phyloP scores from a whole-genome alignment of 2,888 invertebrate species.

The Cistogaster globosa region DNA sequence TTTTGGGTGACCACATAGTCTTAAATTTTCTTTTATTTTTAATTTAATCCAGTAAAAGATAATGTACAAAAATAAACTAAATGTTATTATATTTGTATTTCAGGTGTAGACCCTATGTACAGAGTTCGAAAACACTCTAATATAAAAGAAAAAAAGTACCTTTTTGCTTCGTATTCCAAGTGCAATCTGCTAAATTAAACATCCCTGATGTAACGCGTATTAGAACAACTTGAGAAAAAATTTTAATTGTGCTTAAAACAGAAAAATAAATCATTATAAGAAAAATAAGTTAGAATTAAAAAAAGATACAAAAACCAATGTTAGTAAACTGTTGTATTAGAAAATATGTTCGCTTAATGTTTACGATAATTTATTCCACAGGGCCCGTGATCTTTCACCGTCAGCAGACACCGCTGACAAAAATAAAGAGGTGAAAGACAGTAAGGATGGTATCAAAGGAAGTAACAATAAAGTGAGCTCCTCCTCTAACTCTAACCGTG shows the following conservation, averaged over 20 bases:
- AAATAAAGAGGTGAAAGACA: constrained; percentile 87
- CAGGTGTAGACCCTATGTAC: too few species aligned
- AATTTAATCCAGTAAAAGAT: too few species aligned
- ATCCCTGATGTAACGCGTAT: constrained; percentile 44
- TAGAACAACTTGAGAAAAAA: too few species aligned
- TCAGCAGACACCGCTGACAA: constrained; percentile 87
- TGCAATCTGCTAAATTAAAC: neutral
- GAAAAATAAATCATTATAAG: too few species aligned
- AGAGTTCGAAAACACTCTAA: too few species aligned
- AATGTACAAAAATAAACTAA: too few species aligned
- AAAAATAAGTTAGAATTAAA: neutral
- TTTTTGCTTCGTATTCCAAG: too few species aligned
- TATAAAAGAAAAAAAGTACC: too few species aligned
- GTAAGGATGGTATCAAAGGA: constrained; percentile 77
- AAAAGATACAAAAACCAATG: constrained; percentile 21
- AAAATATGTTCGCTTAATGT: neutral
- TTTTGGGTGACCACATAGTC: too few species aligned
- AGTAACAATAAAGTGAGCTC: constrained; percentile 72
- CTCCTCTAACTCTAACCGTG: constrained; percentile 76
- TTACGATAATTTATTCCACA: constrained; percentile 76
- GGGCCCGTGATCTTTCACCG: constrained; percentile 90
- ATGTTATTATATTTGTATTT: too few species aligned
- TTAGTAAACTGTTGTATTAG: constrained; percentile 4
- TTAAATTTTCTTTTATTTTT: too few species aligned
- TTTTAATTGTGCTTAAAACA: too few species aligned